Percentiles rank a stretch among this genome's conserved stretches.
These are phyloP conservation scores for Cyphomyrus plagiostoma DNA, from an alignment of 2,113 vertebrate species.

Conservation along the genomic window DNA sequence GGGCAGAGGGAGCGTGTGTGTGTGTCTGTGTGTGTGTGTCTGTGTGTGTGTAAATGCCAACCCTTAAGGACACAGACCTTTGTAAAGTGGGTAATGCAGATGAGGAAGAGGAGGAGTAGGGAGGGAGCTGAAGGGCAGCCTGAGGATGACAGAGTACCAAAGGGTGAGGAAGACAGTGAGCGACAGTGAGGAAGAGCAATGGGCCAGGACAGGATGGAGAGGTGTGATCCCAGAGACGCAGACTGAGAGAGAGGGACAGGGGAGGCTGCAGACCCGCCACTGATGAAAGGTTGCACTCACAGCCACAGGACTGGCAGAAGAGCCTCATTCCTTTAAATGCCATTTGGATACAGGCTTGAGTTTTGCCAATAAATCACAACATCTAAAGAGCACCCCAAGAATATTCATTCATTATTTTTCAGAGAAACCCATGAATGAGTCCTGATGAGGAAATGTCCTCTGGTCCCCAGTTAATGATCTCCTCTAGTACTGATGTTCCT, in stretches of 20 bases:
- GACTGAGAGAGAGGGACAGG: not conserved
- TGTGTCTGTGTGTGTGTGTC: not conserved
- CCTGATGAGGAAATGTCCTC: not conserved
- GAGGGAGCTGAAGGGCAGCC: not conserved
- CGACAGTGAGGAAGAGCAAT: conserved; percentile 23
- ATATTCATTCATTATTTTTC: conserved; percentile 7
- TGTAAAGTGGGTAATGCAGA: not conserved
- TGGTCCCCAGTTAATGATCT: not conserved
- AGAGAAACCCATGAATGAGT: not conserved
- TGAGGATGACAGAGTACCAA: not conserved
- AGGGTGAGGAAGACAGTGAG: conserved; percentile 11
- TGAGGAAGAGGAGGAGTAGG: not conserved
- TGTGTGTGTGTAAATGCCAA: not conserved
- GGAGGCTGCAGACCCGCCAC: conserved; percentile 12
- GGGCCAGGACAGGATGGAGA: conserved; percentile 11
- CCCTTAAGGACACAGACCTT: not conserved
- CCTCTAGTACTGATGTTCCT: not conserved
- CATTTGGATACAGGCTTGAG: not conserved
- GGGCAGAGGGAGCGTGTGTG: conserved; percentile 5
- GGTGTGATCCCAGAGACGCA: not conserved
- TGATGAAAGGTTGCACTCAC: not conserved
- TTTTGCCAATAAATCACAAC: not conserved
- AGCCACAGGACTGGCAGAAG: not conserved
- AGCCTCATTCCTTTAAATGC: not conserved
- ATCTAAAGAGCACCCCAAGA: not conserved